Base-by-base conservation (phyloP, 1,140 invertebrate genomes). In the Leptopilina boulardi region DNA sequence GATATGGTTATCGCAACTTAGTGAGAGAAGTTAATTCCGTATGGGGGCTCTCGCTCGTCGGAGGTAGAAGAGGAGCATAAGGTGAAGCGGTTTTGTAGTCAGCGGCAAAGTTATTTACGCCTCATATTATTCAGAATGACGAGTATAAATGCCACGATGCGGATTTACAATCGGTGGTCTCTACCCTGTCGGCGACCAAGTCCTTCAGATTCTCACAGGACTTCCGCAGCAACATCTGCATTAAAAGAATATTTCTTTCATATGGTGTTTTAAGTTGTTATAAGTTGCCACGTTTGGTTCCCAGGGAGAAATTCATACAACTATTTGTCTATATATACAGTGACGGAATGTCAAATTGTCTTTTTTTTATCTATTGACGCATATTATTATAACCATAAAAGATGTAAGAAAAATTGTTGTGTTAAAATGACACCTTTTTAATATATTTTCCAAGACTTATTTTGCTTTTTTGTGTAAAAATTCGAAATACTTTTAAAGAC, bases 121-220 rank as follows among this genome's bases (percentile, higher is more conserved):
- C 81, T 84, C 85, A 83, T 87, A 86, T 88, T 86, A 88, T 89
- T 86, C 86, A 81, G 75, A 87, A 86, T 90, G 87, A 89, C 88
- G 88, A 88, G 81, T 86, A 85, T 90, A 90, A 90, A 90, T 76
- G 88, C 86, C 89, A 82, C 4, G 72, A 71, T 66, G 71, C 74
- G 76, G 83, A 89, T 90, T 90, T 89, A 90, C 83, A 83, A 78
- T 77, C 83, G 78, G 77, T 82, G 84, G 82, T 82, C 80, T 82
- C 80, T 82, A 78, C 75, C 81, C 85, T 82, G 79, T 83, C 80
- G 83, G 71, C 77, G 72, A 78, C 75, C 72, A 74, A 71, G 42
- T 70, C 41, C 70, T 72, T 19, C 75, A 51, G 34, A 38, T 3
- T 9, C 34, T 38, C 71, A 75, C 26, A 42, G 47, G 23, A 38